Conservation (phyloP, 2,888 invertebrate species). For the Branchipolynoe longqiensis region DNA sequence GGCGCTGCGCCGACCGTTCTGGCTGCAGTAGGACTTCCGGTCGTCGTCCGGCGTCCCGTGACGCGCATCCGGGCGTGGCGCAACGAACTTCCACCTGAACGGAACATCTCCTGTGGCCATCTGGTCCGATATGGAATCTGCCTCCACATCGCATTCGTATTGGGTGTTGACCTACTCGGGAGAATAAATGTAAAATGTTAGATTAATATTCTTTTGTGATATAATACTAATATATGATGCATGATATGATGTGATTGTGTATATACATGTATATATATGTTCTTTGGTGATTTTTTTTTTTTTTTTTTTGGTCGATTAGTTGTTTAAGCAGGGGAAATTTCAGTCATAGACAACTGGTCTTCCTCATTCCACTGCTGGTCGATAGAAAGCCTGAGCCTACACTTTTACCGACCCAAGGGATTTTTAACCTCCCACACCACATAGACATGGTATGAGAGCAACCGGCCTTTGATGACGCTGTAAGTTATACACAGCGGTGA, state of each 20-base stretch:
- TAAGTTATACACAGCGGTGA: too few relatives aligned
- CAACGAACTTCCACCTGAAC: neutral
- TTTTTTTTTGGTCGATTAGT: too few relatives aligned
- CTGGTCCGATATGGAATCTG: slow-evolving; percentile 19
- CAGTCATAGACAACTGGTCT: too few relatives aligned
- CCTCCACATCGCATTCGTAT: neutral
- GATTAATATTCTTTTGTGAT: neutral
- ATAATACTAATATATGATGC: neutral
- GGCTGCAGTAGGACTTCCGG: slow-evolving; percentile 24
- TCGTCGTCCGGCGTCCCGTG: slow-evolving; percentile 34
- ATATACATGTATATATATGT: neutral
- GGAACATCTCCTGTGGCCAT: neutral
- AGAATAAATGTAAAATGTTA: too few relatives aligned
- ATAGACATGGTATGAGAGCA: too few relatives aligned
- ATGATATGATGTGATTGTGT: neutral
- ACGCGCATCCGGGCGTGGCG: slow-evolving; percentile 22
- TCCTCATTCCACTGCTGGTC: too few relatives aligned
- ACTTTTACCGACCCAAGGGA: too few relatives aligned
- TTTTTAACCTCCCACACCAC: too few relatives aligned
- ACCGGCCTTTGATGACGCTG: too few relatives aligned
- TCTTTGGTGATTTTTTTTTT: neutral
- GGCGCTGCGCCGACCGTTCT: slow-evolving; percentile 17
- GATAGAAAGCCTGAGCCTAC: too few relatives aligned
- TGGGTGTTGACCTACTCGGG: slow-evolving; percentile 5
- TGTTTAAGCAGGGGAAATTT: too few relatives aligned